These are phyloP conservation scores for Seira ritae DNA, from an alignment of 2,888 invertebrate genomes.

Conservation along the genomic window DNA sequence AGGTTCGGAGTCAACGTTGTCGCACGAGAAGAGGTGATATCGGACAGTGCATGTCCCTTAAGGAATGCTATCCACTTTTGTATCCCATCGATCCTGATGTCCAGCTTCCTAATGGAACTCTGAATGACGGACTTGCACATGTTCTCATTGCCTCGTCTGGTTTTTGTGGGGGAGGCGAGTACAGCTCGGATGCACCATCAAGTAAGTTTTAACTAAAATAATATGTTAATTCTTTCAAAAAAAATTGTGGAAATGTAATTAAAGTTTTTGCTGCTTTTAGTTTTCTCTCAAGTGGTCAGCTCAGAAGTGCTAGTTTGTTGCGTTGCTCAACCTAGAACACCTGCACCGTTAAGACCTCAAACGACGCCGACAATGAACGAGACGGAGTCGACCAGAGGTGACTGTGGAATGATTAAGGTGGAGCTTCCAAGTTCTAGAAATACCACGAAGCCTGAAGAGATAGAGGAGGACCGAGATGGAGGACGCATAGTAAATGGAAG, in stretches of 20 bases:
- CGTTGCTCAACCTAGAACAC: constrained; percentile 24
- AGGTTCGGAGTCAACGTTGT: constrained; percentile 42
- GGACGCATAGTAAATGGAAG: constrained; percentile 69
- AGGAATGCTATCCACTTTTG: constrained; percentile 70
- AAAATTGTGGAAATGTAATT: not conserved
- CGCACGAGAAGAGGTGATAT: constrained; percentile 45
- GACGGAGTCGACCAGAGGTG: not conserved
- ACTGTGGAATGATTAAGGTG: constrained; percentile 38
- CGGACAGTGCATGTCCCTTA: constrained; percentile 67
- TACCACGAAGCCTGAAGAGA: not conserved
- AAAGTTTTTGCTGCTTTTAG: constrained; percentile 27
- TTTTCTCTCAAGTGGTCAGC: constrained; percentile 33
- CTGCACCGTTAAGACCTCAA: constrained; percentile 41
- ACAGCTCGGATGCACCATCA: constrained; percentile 13
- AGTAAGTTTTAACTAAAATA: constrained; percentile 12
- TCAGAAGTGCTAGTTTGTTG: constrained; percentile 62
- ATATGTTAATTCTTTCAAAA: no score
- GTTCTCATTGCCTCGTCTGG: constrained; percentile 55
- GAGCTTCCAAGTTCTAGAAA: not conserved
- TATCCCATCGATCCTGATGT: constrained; percentile 47
- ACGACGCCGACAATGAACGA: not conserved
- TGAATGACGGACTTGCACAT: constrained; percentile 58
- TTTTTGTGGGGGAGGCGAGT: constrained; percentile 42
- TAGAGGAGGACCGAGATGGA: constrained; percentile 16
- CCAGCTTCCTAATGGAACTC: constrained; percentile 30